Conservation (phyloP, 1,140 invertebrate species). For the Penaeus chinensis region DNA sequence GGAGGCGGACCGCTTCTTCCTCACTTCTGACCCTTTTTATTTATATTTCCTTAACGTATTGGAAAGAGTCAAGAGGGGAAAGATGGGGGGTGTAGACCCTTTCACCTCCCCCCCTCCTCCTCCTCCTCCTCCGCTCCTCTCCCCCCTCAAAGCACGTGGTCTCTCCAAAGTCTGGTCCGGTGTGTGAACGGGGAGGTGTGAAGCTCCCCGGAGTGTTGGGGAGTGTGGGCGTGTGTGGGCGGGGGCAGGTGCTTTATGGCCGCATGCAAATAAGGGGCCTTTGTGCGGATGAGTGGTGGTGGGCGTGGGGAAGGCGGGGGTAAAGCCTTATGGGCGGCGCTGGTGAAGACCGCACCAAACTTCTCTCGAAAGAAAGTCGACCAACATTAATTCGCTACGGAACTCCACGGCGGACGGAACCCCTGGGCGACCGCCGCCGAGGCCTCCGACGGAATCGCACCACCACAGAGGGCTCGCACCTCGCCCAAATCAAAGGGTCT, state of each 20-base stretch:
- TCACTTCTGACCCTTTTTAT: no score
- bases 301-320: constrained; percentile 27
- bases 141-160: background rate
- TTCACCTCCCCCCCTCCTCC: background rate
- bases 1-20: no score
- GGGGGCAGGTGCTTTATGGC: constrained; percentile 41
- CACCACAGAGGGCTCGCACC: no score
- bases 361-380: no score
- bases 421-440: no score
- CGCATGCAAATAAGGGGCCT: constrained; percentile 42
- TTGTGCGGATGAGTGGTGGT: constrained; percentile 47
- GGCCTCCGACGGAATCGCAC: no score
- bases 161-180: background rate
- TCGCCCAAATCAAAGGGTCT: no score
- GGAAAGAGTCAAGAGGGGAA: no score
- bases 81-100: background rate
- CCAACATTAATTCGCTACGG: no score
- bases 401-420: no score
- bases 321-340: constrained; percentile 30
- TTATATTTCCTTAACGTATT: no score
- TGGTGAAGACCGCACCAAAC: constrained; percentile 1
- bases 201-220: constrained; percentile 31
- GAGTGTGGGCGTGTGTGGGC: constrained; percentile 31
- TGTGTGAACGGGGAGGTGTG: constrained; percentile 24
- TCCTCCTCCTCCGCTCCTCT: background rate